phyloP scores from a whole-genome alignment of 2,113 vertebrate genomes.

The human (Homo sapiens) region GRCh38 chr5:151485001-151485500 shows the following conservation, averaged over 20 bases:
- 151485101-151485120: background rate
- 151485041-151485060: background rate
- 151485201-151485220: background rate
- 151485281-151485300: background rate
- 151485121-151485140: background rate
- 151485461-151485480: background rate
- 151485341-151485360: background rate
- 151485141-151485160: background rate
- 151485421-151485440: background rate
- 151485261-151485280: background rate
- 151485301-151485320: background rate
- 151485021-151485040: background rate
- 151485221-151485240: background rate
- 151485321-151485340: background rate
- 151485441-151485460: background rate
- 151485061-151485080: background rate
- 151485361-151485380: background rate
- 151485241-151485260: background rate
- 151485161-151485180: background rate
- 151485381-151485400: background rate
- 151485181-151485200: background rate
- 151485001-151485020: background rate
- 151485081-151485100: background rate
- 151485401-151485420: background rate
- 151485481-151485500: background rate